A percentile compares a stretch with the other conserved stretches of the same genome.
Evolutionary conservation across 2,888 invertebrate species (phyloP).

Genomic region (Drosophila kambysellisi): DNA sequence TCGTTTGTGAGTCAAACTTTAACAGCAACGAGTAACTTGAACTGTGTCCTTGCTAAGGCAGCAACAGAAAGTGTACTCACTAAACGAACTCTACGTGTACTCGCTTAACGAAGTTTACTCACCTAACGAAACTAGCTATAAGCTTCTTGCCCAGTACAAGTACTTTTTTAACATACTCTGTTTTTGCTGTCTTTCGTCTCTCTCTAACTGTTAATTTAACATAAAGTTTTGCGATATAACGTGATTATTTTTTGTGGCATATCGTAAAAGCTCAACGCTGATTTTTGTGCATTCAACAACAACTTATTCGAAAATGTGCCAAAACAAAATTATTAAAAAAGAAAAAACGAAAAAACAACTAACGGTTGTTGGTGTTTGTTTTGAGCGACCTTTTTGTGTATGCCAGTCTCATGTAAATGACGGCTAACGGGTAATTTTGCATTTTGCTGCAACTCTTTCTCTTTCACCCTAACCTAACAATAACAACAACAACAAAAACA

Average conservation of each 20-base stretch:
- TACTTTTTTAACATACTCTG: constrained; percentile 50
- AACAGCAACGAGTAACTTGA: background rate
- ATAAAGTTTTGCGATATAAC: constrained; percentile 45
- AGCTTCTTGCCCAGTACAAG: constrained; percentile 31
- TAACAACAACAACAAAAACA: constrained; percentile 2
- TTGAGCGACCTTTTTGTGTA: constrained; percentile 48
- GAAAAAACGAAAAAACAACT: constrained; percentile 26
- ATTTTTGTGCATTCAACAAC: constrained; percentile 52
- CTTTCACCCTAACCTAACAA: constrained; percentile 27
- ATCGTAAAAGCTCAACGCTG: constrained; percentile 67
- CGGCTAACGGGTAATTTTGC: constrained; percentile 49
- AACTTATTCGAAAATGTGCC: constrained; percentile 19
- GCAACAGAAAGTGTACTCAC: constrained; percentile 16
- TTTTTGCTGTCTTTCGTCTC: constrained; percentile 35
- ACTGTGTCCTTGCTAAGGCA: constrained; percentile 41
- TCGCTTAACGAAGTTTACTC: constrained; percentile 29
- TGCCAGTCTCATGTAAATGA: constrained; percentile 20
- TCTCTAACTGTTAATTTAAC: constrained; percentile 26
- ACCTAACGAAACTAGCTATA: constrained; percentile 34
- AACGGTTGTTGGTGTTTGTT: constrained; percentile 59
- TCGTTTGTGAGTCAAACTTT: constrained; percentile 17
- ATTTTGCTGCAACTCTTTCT: constrained; percentile 59
- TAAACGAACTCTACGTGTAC: constrained; percentile 26
- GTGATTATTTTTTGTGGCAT: constrained; percentile 56
- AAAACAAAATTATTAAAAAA: constrained; percentile 5